Conservation (phyloP, 2,113 vertebrate genomes). For the Heptranchias perlo region DNA sequence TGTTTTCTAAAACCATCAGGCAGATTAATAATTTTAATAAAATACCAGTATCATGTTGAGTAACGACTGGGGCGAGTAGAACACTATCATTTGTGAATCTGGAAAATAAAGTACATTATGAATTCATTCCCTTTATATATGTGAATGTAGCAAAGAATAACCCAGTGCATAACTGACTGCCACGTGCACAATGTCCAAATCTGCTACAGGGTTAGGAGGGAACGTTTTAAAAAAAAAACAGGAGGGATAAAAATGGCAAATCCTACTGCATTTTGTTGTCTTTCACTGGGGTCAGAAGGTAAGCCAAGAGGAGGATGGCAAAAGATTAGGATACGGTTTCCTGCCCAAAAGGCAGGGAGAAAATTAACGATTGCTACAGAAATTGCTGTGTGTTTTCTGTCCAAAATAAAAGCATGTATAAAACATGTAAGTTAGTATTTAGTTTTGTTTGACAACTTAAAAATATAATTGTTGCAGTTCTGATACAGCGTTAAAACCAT, state of each 20-base stretch:
- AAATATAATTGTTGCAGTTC: background rate
- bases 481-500: background rate
- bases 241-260: background rate
- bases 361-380: background rate
- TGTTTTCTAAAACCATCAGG: background rate
- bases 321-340: background rate
- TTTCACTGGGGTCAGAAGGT: background rate
- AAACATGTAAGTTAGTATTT: background rate
- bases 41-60: background rate
- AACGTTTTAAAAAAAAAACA: background rate
- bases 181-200: background rate
- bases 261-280: background rate
- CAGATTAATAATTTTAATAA: conserved; percentile 31
- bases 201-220: background rate
- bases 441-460: background rate
- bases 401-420: background rate
- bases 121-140: background rate
- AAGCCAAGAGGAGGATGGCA: background rate
- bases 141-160: background rate
- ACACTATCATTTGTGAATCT: background rate
- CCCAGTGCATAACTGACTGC: background rate
- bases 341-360: background rate
- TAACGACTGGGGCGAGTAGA: background rate
- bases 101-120: background rate
- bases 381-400: background rate